phyloP scores from a whole-genome alignment of 2,888 invertebrate species.

The Polietes domitor region DNA sequence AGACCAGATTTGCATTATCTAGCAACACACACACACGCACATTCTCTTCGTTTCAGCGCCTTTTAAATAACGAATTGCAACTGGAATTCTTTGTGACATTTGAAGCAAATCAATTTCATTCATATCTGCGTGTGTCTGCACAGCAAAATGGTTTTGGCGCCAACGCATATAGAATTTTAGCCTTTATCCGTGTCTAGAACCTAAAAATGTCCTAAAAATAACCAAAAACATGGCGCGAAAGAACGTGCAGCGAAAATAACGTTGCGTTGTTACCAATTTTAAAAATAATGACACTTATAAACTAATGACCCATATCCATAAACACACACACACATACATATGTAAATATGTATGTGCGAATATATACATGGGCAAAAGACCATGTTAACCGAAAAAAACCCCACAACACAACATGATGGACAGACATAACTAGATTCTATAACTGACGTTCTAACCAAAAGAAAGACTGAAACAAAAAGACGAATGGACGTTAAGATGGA shows the following conservation, averaged over 20 bases:
- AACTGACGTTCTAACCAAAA: constrained; percentile 57
- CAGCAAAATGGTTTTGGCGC: constrained; percentile 9
- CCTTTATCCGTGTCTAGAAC: background rate
- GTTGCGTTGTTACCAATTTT: constrained; percentile 1
- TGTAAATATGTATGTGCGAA: too few relatives aligned
- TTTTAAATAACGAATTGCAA: background rate
- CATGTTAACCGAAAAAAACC: background rate
- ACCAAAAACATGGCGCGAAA: background rate
- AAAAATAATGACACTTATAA: constrained; percentile 48
- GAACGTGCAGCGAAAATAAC: background rate
- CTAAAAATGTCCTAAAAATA: background rate
- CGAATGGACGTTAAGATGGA: background rate
- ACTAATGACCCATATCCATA: constrained; percentile 57
- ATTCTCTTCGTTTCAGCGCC: background rate
- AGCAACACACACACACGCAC: background rate
- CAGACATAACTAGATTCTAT: constrained; percentile 54
- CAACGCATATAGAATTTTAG: background rate
- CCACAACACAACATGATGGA: constrained; percentile 27
- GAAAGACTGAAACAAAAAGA: background rate
- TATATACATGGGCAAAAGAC: background rate
- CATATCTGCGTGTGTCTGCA: background rate
- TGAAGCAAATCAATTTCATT: constrained; percentile 26
- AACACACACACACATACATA: background rate
- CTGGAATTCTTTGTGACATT: background rate
- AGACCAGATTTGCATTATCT: background rate